phyloP scores from a whole-genome alignment of 2,797 vertebrate genomes.

The Tapera naevia region DNA sequence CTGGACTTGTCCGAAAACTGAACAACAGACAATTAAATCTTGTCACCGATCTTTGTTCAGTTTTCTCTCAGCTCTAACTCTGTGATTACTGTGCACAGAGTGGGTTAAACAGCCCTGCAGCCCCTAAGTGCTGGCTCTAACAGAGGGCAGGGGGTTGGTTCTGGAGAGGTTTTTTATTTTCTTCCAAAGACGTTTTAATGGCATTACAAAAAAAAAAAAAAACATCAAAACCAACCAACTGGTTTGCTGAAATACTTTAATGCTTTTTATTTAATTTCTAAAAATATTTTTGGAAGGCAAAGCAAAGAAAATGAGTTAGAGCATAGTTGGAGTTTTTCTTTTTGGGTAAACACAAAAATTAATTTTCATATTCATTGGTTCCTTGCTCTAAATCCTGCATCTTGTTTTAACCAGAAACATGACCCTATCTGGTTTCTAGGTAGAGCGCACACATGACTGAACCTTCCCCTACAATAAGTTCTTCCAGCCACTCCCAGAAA shows the following conservation, averaged over 20 bases:
- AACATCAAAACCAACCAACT: neutral
- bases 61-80: neutral
- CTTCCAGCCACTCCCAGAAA: constrained; percentile 43
- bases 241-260: constrained; percentile 18
- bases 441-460: neutral
- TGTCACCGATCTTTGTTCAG: neutral
- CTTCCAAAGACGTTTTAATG: constrained; percentile 15
- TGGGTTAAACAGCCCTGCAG: constrained; percentile 43
- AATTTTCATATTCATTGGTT: constrained; percentile 33
- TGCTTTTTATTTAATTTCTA: constrained; percentile 36
- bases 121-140: neutral
- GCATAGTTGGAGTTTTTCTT: neutral
- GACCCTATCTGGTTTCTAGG: constrained; percentile 42
- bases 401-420: constrained; percentile 54
- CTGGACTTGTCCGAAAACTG: neutral
- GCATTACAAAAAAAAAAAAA: neutral
- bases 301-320: constrained; percentile 33
- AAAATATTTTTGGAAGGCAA: constrained; percentile 46
- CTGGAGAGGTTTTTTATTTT: neutral
- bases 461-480: constrained; percentile 11
- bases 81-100: neutral
- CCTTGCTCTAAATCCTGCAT: constrained; percentile 23
- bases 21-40: neutral
- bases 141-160: constrained; percentile 2
- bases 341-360: constrained; percentile 24